phyloP scores from a whole-genome alignment of 2,797 vertebrate genomes.

The Xenopus petersii region DNA sequence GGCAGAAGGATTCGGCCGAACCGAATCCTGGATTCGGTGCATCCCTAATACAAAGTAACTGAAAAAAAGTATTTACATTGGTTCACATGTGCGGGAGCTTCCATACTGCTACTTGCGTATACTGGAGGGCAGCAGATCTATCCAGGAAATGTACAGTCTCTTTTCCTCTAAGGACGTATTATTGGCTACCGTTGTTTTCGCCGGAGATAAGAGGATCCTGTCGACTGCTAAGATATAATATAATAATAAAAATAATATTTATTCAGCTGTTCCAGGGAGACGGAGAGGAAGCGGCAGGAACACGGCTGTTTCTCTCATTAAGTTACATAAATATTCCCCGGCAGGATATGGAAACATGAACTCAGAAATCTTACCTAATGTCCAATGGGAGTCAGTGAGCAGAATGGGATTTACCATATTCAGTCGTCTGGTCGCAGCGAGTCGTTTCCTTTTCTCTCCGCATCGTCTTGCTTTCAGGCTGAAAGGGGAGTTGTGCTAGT shows the following conservation, averaged over 20 bases:
- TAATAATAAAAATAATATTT: slow-evolving; percentile 16
- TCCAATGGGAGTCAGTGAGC: neutral
- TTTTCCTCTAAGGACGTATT: too few relatives aligned
- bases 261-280: slow-evolving; percentile 30
- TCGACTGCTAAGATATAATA: neutral
- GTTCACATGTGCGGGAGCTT: too few relatives aligned
- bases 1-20: too few relatives aligned
- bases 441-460: too few relatives aligned
- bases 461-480: too few relatives aligned
- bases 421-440: neutral
- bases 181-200: slow-evolving; percentile 11
- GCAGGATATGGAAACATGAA: slow-evolving; percentile 20
- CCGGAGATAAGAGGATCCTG: slow-evolving; percentile 13
- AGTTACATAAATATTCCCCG: slow-evolving; percentile 10
- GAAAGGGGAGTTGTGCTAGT: too few relatives aligned
- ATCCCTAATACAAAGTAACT: too few relatives aligned
- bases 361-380: neutral
- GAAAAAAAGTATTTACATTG: too few relatives aligned
- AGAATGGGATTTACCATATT: neutral
- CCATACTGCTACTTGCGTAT: too few relatives aligned
- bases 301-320: slow-evolving; percentile 8
- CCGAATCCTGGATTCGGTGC: too few relatives aligned
- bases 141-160: too few relatives aligned
- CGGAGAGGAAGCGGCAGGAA: slow-evolving; percentile 24
- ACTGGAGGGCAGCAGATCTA: too few relatives aligned